Percentiles rank a stretch among this genome's conserved stretches.
These are phyloP conservation scores for Sminthopsis crassicaudata DNA, from an alignment of 2,113 vertebrate species.

Conservation along the genomic window DNA sequence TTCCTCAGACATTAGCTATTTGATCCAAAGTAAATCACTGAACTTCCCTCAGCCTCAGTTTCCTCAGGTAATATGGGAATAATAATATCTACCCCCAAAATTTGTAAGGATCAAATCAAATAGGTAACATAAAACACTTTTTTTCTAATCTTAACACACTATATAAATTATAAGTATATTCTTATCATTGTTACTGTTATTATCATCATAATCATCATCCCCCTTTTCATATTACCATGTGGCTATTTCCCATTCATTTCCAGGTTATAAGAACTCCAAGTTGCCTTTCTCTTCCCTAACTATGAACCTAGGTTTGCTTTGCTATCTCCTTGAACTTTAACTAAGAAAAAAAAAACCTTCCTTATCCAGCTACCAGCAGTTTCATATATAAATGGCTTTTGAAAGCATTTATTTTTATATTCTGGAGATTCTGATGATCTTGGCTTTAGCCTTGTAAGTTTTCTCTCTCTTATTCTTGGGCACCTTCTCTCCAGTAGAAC, in stretches of 20 bases:
- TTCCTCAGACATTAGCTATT: neutral
- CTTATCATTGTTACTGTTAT: neutral
- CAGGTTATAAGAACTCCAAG: neutral
- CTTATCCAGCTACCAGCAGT: neutral
- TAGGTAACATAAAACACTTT: neutral
- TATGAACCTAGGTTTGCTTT: neutral
- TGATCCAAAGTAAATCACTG: neutral
- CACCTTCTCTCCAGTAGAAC: neutral
- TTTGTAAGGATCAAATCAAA: neutral
- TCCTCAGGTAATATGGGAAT: neutral
- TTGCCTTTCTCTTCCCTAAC: neutral
- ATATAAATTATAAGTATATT: neutral
- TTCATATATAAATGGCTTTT: neutral
- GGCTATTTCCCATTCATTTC: neutral
- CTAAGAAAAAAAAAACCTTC: neutral
- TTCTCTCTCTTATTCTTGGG: neutral
- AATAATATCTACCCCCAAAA: neutral
- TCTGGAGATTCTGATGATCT: neutral
- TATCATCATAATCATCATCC: too few relatives aligned
- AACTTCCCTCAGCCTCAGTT: neutral
- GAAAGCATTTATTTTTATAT: neutral
- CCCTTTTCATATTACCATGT: neutral
- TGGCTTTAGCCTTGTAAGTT: neutral
- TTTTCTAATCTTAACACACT: neutral
- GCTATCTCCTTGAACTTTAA: neutral